A percentile compares a stretch with the other conserved stretches of the same genome.
phyloP scores from a whole-genome alignment of 2,888 invertebrate species.

The Plusia festucae region DNA sequence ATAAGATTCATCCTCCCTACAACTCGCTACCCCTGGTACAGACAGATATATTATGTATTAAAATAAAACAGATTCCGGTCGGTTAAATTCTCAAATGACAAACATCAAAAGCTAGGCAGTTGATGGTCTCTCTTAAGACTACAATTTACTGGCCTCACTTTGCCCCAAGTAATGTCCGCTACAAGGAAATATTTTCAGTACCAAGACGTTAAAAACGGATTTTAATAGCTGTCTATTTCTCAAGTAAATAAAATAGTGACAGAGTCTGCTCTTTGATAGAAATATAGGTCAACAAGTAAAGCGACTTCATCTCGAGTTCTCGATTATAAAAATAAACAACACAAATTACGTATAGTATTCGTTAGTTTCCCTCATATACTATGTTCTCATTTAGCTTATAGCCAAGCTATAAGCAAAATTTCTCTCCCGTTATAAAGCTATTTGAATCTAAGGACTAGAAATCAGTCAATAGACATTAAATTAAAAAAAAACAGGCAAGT shows the following conservation, averaged over 20 bases:
- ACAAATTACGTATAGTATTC: slow-evolving; percentile 25
- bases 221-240: slow-evolving; percentile 57
- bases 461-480: no score
- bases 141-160: slow-evolving; percentile 55
- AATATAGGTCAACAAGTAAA: slow-evolving; percentile 57
- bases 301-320: slow-evolving; percentile 51
- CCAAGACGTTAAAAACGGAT: slow-evolving; percentile 41
- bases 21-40: neutral
- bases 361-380: slow-evolving; percentile 17
- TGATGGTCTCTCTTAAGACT: slow-evolving; percentile 39
- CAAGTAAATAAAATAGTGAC: slow-evolving; percentile 50
- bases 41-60: slow-evolving; percentile 10
- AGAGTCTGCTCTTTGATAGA: slow-evolving; percentile 52
- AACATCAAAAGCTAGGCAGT: slow-evolving; percentile 48
- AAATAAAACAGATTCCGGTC: slow-evolving; percentile 27
- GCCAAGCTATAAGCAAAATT: no score
- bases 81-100: slow-evolving; percentile 44
- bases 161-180: slow-evolving; percentile 43
- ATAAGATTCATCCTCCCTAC: neutral
- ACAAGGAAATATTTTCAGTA: slow-evolving; percentile 50
- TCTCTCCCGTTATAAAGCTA: no score
- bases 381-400: slow-evolving; percentile 5
- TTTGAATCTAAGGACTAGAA: no score
- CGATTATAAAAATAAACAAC: slow-evolving; percentile 46
- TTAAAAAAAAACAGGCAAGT: no score